Evolutionary conservation across 2,888 invertebrate species (phyloP).

Genomic region (Julus scanicus): DNA sequence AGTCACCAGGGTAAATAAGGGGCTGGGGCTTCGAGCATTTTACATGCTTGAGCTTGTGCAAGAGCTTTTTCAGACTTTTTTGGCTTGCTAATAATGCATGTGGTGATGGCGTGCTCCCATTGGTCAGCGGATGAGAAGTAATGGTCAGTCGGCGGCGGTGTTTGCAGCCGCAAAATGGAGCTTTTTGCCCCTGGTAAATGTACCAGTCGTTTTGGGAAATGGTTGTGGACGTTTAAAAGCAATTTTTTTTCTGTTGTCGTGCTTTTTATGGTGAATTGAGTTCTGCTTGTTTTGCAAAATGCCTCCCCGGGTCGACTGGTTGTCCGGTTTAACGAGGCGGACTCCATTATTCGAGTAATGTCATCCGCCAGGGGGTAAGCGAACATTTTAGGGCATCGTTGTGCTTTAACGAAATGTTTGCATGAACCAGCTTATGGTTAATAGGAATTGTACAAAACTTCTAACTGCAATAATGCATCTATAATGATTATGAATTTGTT

Average conservation of each 20-base stretch:
- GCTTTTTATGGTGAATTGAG: too few species aligned
- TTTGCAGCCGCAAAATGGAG: neutral
- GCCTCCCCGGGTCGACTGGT: neutral
- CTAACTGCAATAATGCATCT: too few species aligned
- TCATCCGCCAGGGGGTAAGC: too few species aligned
- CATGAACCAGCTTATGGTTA: too few species aligned
- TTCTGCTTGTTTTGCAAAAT: neutral
- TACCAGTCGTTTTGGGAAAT: neutral
- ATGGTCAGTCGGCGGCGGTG: neutral
- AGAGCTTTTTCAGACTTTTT: neutral
- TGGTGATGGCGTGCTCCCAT: neutral
- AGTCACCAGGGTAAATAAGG: neutral
- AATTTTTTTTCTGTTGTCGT: neutral
- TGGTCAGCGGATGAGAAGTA: neutral
- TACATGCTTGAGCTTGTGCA: neutral
- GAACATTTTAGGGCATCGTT: too few species aligned
- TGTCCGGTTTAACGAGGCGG: too few species aligned
- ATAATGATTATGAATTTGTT: too few species aligned
- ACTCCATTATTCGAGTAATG: too few species aligned
- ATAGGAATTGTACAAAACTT: too few species aligned
- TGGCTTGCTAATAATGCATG: slow-evolving; percentile 1
- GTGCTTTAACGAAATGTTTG: too few species aligned
- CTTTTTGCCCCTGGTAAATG: neutral
- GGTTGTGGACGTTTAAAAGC: neutral
- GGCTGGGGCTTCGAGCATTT: neutral